Evolutionary conservation across 2,888 invertebrate genomes (phyloP), one percentile per base, ranked within the genome.

Genomic region (Mycalesis mineus): DNA sequence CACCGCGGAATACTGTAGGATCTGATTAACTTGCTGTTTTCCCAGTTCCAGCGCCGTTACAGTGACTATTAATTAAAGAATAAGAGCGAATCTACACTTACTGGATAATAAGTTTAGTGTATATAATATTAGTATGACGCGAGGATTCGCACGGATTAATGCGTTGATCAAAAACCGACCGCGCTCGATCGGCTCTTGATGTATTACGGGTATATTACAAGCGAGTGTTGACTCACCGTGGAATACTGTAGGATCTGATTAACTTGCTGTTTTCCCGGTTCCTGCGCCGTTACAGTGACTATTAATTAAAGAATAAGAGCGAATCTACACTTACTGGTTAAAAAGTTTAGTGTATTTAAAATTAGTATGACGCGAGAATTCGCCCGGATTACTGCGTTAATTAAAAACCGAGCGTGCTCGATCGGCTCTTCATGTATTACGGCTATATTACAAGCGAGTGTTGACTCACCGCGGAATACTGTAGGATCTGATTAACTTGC

Each of bases 111-210:
- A 28, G 28, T 44, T 44, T 44, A 44, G 17, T 28, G 22, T 44
- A 28, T 28, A 36, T 28, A 36, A 36, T 44, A 44, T 28, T 28
- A 28, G 22, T 13, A 28, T 11, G 44, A n/a, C 28, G 6, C 15
- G 14, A 11, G 44, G 44, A 44, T 44, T 44, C 22, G 44, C 28
- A n/a, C 22, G 44, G 44, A 44, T 44, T 44, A 44, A 9, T 28
- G 44, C 45, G 36, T 53, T 53, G 53, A 53, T 53, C 45, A 53
- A 53, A 53, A 53, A 53, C 53, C 36, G 36, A 22, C 36, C 52
- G 44, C 11, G 44, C 22, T 31, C 11, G 33, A 36, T 42, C 17
- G 33, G 42, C 17, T 13, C n/a, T 41, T 53, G 52, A 53, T 33
- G 28, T 53, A 53, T 53, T 53, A 44, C 33, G 14, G 8, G 7